These are phyloP conservation scores for Clanis bilineata DNA, from an alignment of 2,888 invertebrate genomes.

Conservation along the genomic window DNA sequence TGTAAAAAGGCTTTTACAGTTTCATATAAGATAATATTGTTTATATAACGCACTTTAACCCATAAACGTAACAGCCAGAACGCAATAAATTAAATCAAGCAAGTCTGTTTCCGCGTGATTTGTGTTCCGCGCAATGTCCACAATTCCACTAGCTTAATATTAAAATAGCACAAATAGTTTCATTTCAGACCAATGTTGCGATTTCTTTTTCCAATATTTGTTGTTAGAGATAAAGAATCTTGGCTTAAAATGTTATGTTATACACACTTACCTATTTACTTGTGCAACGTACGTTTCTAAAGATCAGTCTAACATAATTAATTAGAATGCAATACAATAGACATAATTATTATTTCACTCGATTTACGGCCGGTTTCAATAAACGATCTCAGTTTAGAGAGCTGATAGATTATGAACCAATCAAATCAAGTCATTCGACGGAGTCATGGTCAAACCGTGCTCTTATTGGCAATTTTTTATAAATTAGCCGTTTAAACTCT, in stretches of 20 bases:
- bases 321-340: too few species aligned
- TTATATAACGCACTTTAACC: not conserved
- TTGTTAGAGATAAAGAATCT: not conserved
- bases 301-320: not conserved
- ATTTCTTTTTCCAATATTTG: not conserved
- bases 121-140: conserved; percentile 28
- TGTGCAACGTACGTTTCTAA: not conserved
- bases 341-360: too few species aligned
- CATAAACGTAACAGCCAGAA: not conserved
- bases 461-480: too few species aligned
- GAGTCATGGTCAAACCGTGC: too few species aligned
- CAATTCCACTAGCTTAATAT: conserved; percentile 17
- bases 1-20: not conserved
- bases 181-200: not conserved
- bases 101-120: conserved; percentile 31
- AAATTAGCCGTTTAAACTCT: too few species aligned
- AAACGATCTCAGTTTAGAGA: too few species aligned
- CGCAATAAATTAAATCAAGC: conserved; percentile 29
- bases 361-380: too few species aligned
- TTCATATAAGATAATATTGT: not conserved
- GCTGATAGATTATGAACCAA: too few species aligned
- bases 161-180: not conserved
- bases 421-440: too few species aligned
- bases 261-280: not conserved
- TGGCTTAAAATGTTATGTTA: not conserved